Evolutionary conservation across 2,113 vertebrate species (phyloP), one percentile per base, ranked within the genome.

Genomic region (Megalops atlanticus): DNA sequence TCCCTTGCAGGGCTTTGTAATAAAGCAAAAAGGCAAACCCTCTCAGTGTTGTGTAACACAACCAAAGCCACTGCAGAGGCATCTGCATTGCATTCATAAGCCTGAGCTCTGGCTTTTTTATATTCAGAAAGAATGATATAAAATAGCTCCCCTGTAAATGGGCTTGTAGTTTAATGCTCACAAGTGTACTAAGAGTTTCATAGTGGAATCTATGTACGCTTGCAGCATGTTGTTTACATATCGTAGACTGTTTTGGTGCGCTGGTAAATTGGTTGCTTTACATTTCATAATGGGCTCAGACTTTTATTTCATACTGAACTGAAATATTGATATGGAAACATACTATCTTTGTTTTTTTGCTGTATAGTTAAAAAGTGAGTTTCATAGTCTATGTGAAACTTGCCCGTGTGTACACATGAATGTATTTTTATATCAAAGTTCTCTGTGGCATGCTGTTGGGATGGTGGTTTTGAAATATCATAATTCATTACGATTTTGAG

Each of bases 21-120:
- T 18, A 79, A 54, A 39, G 24, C 38, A 77, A 36, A 41, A 54
- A 41, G 1, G 11, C 75, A 0, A 33, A 43, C 36, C 54, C n/a
- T 3, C 38, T 41, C 36, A n/a, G 11, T 64, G 10, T 24, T 5
- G 16, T 47, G 16, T 47, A n/a, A 38, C 64, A 78, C 18, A 31
- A 16, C 49, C 24, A 31, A 52, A 24, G 36, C 24, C 4, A 10
- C 27, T 5, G 1, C 8, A 43, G 27, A 31, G 27, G 39, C 74
- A 45, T 76, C 74, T 47, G 74, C 43, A 12, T 58, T 47, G 76
- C 52, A 36, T 77, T 77, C 52, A 36, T 54, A 35, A 77, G 35
- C 33, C 8, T 8, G 35, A 31, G 36, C 76, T 18, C 35, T 47
- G 35, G 49, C 31, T 16, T 52, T 77, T 77, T 35, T 39, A 35